Evolutionary conservation across 2,888 invertebrate species (phyloP).

Genomic region (Bombyx huttoni): DNA sequence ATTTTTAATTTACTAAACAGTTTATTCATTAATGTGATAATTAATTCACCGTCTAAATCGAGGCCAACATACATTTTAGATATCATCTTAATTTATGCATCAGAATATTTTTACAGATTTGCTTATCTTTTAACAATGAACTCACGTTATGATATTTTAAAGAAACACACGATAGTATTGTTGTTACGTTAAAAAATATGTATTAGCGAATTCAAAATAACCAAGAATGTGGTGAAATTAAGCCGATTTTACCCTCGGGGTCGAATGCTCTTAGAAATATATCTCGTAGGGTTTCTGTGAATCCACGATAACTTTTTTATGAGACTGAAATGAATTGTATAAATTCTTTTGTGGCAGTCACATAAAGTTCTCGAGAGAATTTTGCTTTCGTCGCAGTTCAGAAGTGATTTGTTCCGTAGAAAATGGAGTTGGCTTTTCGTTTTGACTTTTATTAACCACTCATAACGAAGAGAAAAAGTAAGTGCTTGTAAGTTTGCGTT

Average conservation of each 20-base stretch:
- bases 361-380: constrained; percentile 52
- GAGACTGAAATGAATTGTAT: constrained; percentile 63
- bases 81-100: not conserved
- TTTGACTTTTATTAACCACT: constrained; percentile 13
- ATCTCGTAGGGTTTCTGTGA: constrained; percentile 57
- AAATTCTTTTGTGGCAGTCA: constrained; percentile 60
- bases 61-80: not conserved
- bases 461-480: constrained; percentile 1
- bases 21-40: not conserved
- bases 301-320: constrained; percentile 66
- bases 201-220: not conserved
- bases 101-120: not conserved
- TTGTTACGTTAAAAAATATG: not conserved
- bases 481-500: not conserved
- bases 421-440: constrained; percentile 32
- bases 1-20: not conserved
- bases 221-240: constrained; percentile 23
- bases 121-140: too few species aligned
- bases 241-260: constrained; percentile 48
- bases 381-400: constrained; percentile 47
- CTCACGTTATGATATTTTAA: not conserved
- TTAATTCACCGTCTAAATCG: not conserved
- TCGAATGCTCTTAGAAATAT: constrained; percentile 52
- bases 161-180: not conserved
- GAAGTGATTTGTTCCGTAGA: constrained; percentile 47